Evolutionary conservation across 2,888 invertebrate genomes (phyloP).

Genomic region (Perdita meconis): DNA sequence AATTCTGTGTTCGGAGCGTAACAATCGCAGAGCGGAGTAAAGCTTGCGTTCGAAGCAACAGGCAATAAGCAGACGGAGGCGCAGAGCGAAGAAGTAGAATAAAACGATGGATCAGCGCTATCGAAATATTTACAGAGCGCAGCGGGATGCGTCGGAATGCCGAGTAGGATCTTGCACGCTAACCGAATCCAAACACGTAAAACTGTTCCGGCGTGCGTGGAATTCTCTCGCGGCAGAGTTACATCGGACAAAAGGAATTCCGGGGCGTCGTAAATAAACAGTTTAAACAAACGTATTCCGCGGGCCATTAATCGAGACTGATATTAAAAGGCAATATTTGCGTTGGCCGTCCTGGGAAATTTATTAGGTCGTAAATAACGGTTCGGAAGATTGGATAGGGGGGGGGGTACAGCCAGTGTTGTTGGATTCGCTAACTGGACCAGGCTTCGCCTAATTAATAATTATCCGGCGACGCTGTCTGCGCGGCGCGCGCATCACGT

Average conservation of each 20-base stretch:
- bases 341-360: slow-evolving; percentile 6
- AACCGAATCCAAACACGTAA: background rate
- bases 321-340: slow-evolving; percentile 43
- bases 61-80: background rate
- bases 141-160: background rate
- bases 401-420: background rate
- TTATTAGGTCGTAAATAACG: slow-evolving; percentile 31
- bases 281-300: slow-evolving; percentile 19
- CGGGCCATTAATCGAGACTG: slow-evolving; percentile 13
- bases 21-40: background rate
- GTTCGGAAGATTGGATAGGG: background rate
- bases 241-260: background rate
- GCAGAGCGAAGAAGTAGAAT: background rate
- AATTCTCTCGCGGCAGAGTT: background rate
- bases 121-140: background rate
- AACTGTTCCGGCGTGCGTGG: background rate
- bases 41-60: background rate
- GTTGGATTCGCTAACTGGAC: background rate
- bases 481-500: background rate
- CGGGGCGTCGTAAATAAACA: background rate
- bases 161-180: background rate
- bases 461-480: background rate
- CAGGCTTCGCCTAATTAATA: slow-evolving; percentile 10
- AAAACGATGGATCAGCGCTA: background rate
- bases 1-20: no score